phyloP scores from a whole-genome alignment of 2,797 vertebrate genomes.

The Pampus argenteus region DNA sequence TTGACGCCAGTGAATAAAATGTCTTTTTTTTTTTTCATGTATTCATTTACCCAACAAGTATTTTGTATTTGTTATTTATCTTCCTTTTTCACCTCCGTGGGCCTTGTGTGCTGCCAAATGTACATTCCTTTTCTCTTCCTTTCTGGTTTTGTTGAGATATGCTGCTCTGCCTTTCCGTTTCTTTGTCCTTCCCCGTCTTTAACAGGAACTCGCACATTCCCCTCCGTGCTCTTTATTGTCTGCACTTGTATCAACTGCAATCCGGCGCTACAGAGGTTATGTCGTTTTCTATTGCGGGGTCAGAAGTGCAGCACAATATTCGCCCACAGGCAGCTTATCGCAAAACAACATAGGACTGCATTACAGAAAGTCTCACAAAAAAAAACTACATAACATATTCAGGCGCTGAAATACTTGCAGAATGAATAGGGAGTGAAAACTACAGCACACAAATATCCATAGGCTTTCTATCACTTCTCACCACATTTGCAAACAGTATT shows the following conservation, averaged over 20 bases:
- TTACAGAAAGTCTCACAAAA: slow-evolving; percentile 70
- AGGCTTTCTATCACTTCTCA: slow-evolving; percentile 43
- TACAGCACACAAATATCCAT: slow-evolving; percentile 41
- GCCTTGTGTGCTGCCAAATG: slow-evolving; percentile 56
- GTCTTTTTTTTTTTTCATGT: slow-evolving; percentile 48
- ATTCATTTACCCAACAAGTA: slow-evolving; percentile 56
- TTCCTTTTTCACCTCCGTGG: slow-evolving; percentile 53
- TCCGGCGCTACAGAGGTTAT: slow-evolving; percentile 64
- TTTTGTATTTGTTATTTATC: slow-evolving; percentile 63
- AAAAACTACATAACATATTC: slow-evolving; percentile 63
- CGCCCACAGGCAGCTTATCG: slow-evolving; percentile 78
- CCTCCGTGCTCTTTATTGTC: slow-evolving; percentile 64
- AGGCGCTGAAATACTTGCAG: slow-evolving; percentile 56
- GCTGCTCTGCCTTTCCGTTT: slow-evolving; percentile 57
- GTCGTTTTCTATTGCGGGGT: slow-evolving; percentile 73
- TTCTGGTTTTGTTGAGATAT: slow-evolving; percentile 66
- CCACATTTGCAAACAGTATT: slow-evolving; percentile 40
- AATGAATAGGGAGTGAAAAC: slow-evolving; percentile 56
- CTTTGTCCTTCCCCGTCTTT: slow-evolving; percentile 47
- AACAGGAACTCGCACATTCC: slow-evolving; percentile 66
- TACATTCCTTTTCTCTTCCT: slow-evolving; percentile 42
- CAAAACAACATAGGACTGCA: slow-evolving; percentile 58
- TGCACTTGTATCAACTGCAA: slow-evolving; percentile 58
- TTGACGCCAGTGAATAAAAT: slow-evolving; percentile 33
- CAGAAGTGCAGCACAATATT: slow-evolving; percentile 70